Evolutionary conservation across 2,113 vertebrate species (phyloP), one percentile per base, ranked within the genome.

Genomic region (Apteryx owenii): DNA sequence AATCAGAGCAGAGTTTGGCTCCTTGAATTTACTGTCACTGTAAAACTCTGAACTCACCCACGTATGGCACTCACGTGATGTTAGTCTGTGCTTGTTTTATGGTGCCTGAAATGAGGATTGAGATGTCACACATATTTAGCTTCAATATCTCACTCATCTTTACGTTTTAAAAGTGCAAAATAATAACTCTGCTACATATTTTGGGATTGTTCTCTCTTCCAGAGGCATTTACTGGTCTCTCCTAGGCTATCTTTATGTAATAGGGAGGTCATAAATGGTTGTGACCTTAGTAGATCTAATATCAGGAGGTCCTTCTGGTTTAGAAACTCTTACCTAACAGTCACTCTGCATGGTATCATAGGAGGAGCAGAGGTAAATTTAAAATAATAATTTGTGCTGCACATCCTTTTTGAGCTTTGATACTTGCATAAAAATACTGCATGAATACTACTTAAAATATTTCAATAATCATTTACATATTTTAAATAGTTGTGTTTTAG

Each of bases 11-110:
- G 68, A 85, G 61, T 73, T 36, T 75, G 73, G 25, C 56, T 79
- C 61, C 33, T 84, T 36, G 75, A 56, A 18, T 60, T 58, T 50
- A 6, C 18, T 50, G n/a, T 40, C 44, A 9, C 16, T 70, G 85
- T 82, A 21, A 50, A 86, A 9, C 23, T 91, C 58, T 50, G 44
- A 26, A 0, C 50, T 46, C 3, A 1, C 58, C 50, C 66, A 3
- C 2, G 2, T 12, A 26, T 40, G 53, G 25, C 58, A 33, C 14
- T 25, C 0, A 1, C 9, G 0, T 4, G 10, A 9, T 12, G 12
- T 46, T 2, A 2, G 23, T 54, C 81, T 29, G n/a, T 23, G 46
- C 19, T 0, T 33, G 19, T 51, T 50, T 58, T 7, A 13, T 2
- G 1, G 26, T 6, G 33, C 81, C 79, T 29, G 54, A 66, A 78